These are phyloP conservation scores for Actinernus sp. DNA, from an alignment of 92 coral and sea anemone genomes.

Conservation along the genomic window DNA sequence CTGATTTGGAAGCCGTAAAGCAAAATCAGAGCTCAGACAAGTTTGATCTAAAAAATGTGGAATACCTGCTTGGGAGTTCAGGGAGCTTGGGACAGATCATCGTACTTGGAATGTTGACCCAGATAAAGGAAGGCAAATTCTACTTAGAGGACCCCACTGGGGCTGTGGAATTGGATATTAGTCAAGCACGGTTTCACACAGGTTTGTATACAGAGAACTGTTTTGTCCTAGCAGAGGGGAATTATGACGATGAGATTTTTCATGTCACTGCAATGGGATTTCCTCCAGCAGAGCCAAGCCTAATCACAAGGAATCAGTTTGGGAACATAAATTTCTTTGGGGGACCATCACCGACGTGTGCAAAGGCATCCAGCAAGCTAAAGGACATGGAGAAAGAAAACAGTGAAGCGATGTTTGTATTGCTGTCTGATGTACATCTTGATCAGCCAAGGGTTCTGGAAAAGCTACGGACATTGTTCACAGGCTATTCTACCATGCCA, in stretches of 20 bases:
- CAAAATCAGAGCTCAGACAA: constrained; percentile 83
- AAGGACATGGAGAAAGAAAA: constrained; percentile 88
- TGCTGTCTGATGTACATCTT: constrained; percentile 92
- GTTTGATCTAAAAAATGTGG: constrained; percentile 89
- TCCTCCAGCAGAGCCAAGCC: constrained; percentile 96
- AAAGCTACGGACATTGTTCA: constrained; percentile 84
- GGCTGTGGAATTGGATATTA: constrained; percentile 79
- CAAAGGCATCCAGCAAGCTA: constrained; percentile 86
- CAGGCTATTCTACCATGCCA: constrained; percentile 95
- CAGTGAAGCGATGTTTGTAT: constrained; percentile 97
- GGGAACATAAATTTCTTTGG: constrained; percentile 97
- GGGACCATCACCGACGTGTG: constrained; percentile 86
- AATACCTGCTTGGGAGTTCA: constrained; percentile 90
- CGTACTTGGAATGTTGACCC: constrained; percentile 96
- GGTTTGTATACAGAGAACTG: constrained; percentile 97
- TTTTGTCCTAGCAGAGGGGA: constrained; percentile 96
- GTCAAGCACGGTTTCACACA: constrained; percentile 77
- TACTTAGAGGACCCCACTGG: constrained; percentile 95
- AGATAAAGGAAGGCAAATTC: constrained; percentile 96
- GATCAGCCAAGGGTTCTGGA: constrained; percentile 93
- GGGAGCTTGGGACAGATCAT: constrained; percentile 88
- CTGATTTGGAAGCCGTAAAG: constrained; percentile 76
- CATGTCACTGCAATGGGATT: constrained; percentile 91
- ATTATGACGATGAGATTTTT: constrained; percentile 85
- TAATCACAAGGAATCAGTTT: constrained; percentile 89